phyloP scores from a whole-genome alignment of 1,140 invertebrate species.

The Achroia grisella region DNA sequence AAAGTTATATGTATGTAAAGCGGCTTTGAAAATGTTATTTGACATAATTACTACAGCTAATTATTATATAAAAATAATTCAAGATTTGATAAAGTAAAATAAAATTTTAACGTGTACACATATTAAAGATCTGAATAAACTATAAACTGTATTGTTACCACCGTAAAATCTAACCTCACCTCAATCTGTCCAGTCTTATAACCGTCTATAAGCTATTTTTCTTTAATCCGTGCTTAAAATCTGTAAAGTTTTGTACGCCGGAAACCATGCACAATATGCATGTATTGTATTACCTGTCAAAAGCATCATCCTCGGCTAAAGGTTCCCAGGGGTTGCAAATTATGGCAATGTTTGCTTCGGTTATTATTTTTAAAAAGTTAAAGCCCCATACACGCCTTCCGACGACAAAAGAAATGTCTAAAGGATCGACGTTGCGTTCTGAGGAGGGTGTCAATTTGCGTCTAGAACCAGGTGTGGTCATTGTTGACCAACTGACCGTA shows the following conservation, averaged over 20 bases:
- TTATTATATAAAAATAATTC: no score
- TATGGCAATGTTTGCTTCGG: conserved; percentile 56
- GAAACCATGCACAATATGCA: conserved; percentile 36
- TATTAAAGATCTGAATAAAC: no score
- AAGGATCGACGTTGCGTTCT: conserved; percentile 39
- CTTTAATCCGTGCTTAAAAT: conserved; percentile 34
- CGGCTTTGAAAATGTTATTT: no score
- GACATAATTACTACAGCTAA: no score
- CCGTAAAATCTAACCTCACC: background rate
- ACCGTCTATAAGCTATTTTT: conserved; percentile 11
- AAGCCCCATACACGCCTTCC: conserved; percentile 48
- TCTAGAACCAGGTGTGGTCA: conserved; percentile 49
- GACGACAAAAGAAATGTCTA: conserved; percentile 43
- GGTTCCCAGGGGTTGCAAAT: conserved; percentile 59
- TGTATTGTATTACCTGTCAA: conserved; percentile 46
- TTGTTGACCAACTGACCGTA: conserved; percentile 63
- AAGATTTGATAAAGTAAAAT: no score
- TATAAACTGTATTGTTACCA: background rate
- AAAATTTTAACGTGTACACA: no score
- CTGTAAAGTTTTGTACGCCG: conserved; percentile 25
- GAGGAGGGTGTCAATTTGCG: conserved; percentile 54
- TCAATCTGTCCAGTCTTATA: conserved; percentile 8
- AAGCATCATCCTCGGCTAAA: conserved; percentile 37
- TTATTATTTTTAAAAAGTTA: conserved; percentile 43
- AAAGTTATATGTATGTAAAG: no score